Conservation (phyloP, 2,888 invertebrate genomes). For the Stegophylla sp. region DNA sequence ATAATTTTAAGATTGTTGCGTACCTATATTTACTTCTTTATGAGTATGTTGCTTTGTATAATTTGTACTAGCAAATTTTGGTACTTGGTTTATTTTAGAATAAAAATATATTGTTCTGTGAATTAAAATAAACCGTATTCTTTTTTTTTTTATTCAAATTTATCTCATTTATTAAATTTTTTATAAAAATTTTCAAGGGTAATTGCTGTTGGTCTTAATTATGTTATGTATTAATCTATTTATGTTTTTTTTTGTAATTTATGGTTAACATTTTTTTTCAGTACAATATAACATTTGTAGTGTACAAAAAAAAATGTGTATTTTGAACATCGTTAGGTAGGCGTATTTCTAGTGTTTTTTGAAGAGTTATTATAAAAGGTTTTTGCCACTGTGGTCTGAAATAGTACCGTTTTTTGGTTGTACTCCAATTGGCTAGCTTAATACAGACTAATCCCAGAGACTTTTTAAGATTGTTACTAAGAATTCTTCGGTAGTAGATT, state of each 20-base stretch:
- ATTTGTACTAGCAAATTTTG: no score
- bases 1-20: no score
- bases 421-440: slow-evolving; percentile 22
- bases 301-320: not conserved
- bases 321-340: not conserved
- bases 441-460: not conserved
- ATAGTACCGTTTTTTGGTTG: slow-evolving; percentile 8
- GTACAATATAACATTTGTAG: not conserved
- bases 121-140: not conserved
- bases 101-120: not conserved
- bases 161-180: not conserved
- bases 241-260: not conserved
- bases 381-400: not conserved
- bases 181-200: not conserved
- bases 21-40: no score
- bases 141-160: not conserved
- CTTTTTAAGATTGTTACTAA: not conserved
- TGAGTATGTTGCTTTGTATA: no score
- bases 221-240: not conserved
- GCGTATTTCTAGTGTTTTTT: slow-evolving; percentile 13
- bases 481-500: not conserved
- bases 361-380: not conserved
- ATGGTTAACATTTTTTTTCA: not conserved
- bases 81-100: not conserved
- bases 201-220: not conserved